Evolutionary conservation across 2,113 vertebrate species (phyloP).

Genomic region (Scolopax mira): DNA sequence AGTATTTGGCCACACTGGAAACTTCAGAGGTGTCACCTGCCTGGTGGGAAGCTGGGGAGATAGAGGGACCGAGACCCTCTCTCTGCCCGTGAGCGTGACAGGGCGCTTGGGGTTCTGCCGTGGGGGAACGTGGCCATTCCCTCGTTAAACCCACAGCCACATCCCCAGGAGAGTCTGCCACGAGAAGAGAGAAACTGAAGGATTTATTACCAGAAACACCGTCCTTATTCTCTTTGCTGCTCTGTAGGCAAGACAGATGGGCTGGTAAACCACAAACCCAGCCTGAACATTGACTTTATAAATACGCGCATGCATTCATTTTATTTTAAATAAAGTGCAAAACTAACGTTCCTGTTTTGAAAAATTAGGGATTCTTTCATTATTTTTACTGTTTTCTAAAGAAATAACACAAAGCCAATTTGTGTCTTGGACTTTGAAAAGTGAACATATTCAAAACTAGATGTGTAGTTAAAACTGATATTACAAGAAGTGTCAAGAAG

Average conservation of each 20-base stretch:
- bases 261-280: not conserved
- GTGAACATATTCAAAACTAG: not conserved
- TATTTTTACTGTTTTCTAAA: not conserved
- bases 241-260: not conserved
- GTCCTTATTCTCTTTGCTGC: not conserved
- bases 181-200: not conserved
- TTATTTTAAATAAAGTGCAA: not conserved
- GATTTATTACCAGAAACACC: not conserved
- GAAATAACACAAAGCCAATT: not conserved
- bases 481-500: not conserved
- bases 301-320: not conserved
- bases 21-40: accelerated
- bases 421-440: not conserved
- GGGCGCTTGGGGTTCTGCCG: not conserved
- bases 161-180: accelerated
- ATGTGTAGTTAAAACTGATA: not conserved
- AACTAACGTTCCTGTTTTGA: not conserved
- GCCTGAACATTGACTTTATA: not conserved
- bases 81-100: accelerated
- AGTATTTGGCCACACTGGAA: accelerated
- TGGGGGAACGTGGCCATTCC: accelerated
- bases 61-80: accelerated
- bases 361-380: not conserved
- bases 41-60: accelerated
- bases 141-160: no score